A percentile compares a stretch with the other conserved stretches of the same genome.
These are phyloP conservation scores for Dione juno DNA, from an alignment of 2,888 invertebrate species.

Conservation along the genomic window DNA sequence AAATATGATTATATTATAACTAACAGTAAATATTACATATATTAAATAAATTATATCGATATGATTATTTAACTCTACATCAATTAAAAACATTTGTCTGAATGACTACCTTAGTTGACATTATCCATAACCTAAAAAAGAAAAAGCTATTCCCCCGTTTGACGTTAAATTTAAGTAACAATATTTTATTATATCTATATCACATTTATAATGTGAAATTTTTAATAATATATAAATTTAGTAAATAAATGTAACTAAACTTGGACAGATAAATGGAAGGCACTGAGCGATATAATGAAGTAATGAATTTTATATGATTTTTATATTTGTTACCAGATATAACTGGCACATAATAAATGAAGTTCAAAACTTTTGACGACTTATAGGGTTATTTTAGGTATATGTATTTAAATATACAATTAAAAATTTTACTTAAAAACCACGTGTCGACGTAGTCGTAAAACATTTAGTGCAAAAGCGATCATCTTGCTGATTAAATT, in stretches of 20 bases:
- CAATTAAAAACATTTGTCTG: not conserved
- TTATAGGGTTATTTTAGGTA: no score
- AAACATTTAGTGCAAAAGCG: no score
- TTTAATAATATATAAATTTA: not conserved
- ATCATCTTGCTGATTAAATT: not conserved
- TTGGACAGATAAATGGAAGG: not conserved
- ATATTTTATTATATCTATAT: not conserved
- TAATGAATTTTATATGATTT: not conserved
- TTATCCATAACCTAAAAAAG: not conserved
- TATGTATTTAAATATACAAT: no score
- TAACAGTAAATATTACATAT: no score
- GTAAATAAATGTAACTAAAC: not conserved
- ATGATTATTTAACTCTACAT: not conserved
- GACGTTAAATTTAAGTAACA: not conserved
- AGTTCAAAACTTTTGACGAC: not conserved
- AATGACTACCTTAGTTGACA: not conserved
- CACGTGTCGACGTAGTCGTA: no score
- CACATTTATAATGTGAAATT: not conserved
- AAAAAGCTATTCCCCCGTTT: slow-evolving; percentile 3
- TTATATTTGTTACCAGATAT: not conserved
- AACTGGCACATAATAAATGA: not conserved
- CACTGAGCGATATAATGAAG: not conserved
- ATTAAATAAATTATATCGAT: no score
- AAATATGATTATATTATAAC: not conserved
- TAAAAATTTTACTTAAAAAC: no score